Evolutionary conservation across 1,140 invertebrate species (phyloP).

Genomic region (Solenopsis invicta): DNA sequence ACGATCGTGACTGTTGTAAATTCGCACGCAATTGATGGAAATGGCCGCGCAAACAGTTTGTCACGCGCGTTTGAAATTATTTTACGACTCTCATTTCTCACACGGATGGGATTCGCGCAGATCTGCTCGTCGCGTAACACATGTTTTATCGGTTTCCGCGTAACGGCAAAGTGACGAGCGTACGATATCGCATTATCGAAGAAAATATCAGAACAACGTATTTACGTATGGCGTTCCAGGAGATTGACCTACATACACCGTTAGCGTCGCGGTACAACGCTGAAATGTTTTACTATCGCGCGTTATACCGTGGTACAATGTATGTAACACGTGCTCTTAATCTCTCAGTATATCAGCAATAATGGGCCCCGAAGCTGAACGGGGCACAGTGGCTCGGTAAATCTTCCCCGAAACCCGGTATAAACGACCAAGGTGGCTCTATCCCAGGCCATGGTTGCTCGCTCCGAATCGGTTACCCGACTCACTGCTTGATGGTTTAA

Average conservation of each 20-base stretch:
- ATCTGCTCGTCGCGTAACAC: neutral
- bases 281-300: slow-evolving; percentile 74
- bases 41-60: neutral
- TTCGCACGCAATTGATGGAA: slow-evolving; percentile 19
- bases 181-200: slow-evolving; percentile 35
- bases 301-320: slow-evolving; percentile 77
- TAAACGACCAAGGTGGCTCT: slow-evolving; percentile 67
- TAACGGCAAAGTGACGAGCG: neutral
- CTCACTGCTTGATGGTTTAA: slow-evolving; percentile 70
- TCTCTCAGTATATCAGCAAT: slow-evolving; percentile 84
- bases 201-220: slow-evolving; percentile 75
- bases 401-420: slow-evolving; percentile 71
- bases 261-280: slow-evolving; percentile 67
- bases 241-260: slow-evolving; percentile 76
- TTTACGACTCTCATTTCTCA: slow-evolving; percentile 49
- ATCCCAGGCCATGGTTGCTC: slow-evolving; percentile 60
- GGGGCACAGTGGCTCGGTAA: slow-evolving; percentile 64
- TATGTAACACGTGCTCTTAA: slow-evolving; percentile 85
- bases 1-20: slow-evolving; percentile 9
- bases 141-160: neutral
- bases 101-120: neutral
- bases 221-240: slow-evolving; percentile 70
- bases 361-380: slow-evolving; percentile 70
- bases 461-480: slow-evolving; percentile 56
- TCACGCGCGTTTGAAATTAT: slow-evolving; percentile 28